Evolutionary conservation across 2,888 invertebrate species (phyloP), one percentile per base, ranked within the genome.

Genomic region (Campoletis raptor): DNA sequence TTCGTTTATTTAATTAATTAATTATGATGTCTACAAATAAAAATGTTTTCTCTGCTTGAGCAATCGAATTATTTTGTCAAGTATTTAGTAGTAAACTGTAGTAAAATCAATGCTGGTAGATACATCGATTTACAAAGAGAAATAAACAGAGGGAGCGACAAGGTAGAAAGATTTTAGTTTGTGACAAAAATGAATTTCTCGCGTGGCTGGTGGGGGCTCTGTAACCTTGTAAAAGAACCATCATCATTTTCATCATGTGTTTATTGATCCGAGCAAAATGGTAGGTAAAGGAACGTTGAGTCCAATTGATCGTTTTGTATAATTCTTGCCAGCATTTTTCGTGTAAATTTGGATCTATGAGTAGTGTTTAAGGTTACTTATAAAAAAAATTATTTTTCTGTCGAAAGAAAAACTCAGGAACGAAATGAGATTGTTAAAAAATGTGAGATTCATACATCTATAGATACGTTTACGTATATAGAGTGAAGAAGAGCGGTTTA

Each of bases 281-380:
- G 37, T 21, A 30, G 36, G 54, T 3, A 64, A 80, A 21, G 48
- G 69, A 61, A 57, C 66, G 30, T 30, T 42, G 69, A 64, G 52
- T 77, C 64, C 37, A 48, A 70, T 82, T 57, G 54, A 21, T 36
- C 74, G 67, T 73, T 73, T 52, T 61, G 69, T 70, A 69, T 45
- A 30, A 67, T 69, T 21, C 3, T 30, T 30, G 30, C 15, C 36
- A 36, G 54, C 30, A 45, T 76, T 69, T 69, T 69, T 54, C 24
- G 61, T 82, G 57, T 61, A 82, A 82, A 76, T 76, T 76, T 45
- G 69, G 57, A 69, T 24, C 66, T 73, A 42, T 37, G 76, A 69
- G 10, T 40, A 54, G 54, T 37, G 52, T 66, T 67, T 37, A 4
- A n/a, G 18, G 40, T 40, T 37, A 4, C 15, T 3, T 67, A 9